Evolutionary conservation across 2,797 vertebrate species (phyloP).

Genomic region (Myiothlypis coronata): DNA sequence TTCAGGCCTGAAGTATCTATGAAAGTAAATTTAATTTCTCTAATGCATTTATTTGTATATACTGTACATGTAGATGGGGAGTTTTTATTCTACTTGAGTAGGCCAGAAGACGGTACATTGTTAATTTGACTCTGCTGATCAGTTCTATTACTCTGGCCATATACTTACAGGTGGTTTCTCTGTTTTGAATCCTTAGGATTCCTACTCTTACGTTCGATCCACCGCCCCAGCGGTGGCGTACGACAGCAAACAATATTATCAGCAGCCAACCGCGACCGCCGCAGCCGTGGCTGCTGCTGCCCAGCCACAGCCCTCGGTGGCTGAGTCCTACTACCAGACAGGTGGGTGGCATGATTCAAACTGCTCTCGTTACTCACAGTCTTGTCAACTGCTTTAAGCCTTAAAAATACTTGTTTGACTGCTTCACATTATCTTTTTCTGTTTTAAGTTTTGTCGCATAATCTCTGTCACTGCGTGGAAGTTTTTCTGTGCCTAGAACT

Average conservation of each 20-base stretch:
- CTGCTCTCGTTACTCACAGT: background rate
- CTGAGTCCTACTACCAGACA: constrained; percentile 97
- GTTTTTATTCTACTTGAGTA: background rate
- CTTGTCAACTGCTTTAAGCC: background rate
- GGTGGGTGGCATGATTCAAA: constrained; percentile 70
- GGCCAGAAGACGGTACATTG: background rate
- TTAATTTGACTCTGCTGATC: background rate
- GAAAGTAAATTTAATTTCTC: background rate
- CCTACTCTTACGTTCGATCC: constrained; percentile 94
- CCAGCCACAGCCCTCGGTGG: constrained; percentile 91
- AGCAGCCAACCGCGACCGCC: constrained; percentile 90
- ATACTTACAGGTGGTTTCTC: background rate
- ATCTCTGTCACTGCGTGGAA: background rate
- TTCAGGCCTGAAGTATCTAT: background rate
- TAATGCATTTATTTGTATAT: background rate
- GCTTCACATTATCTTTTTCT: background rate
- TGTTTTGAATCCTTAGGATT: constrained; percentile 78
- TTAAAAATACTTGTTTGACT: background rate
- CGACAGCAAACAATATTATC: constrained; percentile 96
- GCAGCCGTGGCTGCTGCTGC: constrained; percentile 85
- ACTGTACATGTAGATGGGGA: background rate
- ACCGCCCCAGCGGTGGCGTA: constrained; percentile 92
- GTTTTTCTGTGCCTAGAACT: background rate
- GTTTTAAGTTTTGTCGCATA: background rate
- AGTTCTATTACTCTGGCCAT: background rate